Evolutionary conservation across 2,888 invertebrate genomes (phyloP).

Genomic region (Alviniconcha strummeri): DNA sequence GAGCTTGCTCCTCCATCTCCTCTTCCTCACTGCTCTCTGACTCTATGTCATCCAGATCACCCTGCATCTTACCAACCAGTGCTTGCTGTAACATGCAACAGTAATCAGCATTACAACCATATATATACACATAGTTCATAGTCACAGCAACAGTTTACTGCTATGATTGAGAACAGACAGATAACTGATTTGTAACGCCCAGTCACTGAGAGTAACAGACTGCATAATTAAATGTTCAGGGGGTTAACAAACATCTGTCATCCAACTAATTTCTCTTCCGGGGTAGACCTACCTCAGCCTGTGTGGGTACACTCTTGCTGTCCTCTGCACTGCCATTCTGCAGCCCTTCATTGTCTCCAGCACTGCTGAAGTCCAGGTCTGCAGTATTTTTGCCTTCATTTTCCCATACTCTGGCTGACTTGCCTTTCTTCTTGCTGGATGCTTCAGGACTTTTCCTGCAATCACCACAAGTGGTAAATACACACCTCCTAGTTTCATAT

Average conservation of each 20-base stretch:
- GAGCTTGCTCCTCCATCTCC: slow-evolving; percentile 37
- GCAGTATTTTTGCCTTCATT: slow-evolving; percentile 86
- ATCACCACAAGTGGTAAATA: slow-evolving; percentile 7
- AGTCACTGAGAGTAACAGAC: too few species aligned
- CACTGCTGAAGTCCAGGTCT: slow-evolving; percentile 79
- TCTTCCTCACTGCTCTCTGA: slow-evolving; percentile 66
- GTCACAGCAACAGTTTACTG: too few species aligned
- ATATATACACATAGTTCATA: too few species aligned
- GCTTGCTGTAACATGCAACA: slow-evolving; percentile 46
- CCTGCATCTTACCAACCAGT: slow-evolving; percentile 73
- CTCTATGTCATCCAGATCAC: slow-evolving; percentile 73
- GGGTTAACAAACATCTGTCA: too few species aligned
- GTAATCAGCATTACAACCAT: too few species aligned
- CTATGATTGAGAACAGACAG: too few species aligned
- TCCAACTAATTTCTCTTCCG: too few species aligned
- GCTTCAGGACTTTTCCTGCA: slow-evolving; percentile 51
- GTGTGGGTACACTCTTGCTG: slow-evolving; percentile 39
- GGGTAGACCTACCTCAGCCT: slow-evolving; percentile 37
- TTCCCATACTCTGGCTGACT: slow-evolving; percentile 94
- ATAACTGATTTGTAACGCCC: too few species aligned
- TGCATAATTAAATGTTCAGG: too few species aligned
- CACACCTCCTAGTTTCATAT: too few species aligned
- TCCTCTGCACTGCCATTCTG: slow-evolving; percentile 36
- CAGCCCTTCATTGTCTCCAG: neutral
- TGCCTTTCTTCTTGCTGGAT: slow-evolving; percentile 78